These are phyloP conservation scores for Falco cherrug DNA, from an alignment of 2,797 vertebrate species.

Conservation along the genomic window DNA sequence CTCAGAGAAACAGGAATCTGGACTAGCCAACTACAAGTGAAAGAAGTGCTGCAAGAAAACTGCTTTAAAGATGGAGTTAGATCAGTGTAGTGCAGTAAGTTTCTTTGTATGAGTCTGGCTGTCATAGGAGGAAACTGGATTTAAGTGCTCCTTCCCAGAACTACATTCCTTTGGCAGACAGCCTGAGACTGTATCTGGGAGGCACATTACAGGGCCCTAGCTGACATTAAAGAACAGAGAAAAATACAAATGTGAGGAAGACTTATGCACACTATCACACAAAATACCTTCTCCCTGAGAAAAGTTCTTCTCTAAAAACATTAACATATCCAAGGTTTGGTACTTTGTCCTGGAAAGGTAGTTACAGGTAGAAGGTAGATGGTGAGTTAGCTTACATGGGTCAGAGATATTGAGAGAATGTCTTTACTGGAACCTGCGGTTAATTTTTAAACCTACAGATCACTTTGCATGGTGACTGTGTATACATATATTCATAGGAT, in stretches of 20 bases:
- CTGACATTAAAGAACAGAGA: not conserved
- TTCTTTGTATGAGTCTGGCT: not conserved
- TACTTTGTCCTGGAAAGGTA: not conserved
- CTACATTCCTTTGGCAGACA: conserved; percentile 30
- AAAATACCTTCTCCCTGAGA: not conserved
- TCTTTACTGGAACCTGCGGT: not conserved
- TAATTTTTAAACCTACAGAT: not conserved
- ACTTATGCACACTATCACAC: not conserved
- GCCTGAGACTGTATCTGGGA: conserved; percentile 29
- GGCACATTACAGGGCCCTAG: not conserved
- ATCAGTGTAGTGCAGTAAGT: not conserved
- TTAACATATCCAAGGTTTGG: not conserved
- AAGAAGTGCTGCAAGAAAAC: not conserved
- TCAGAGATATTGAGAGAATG: not conserved
- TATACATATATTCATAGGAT: not conserved
- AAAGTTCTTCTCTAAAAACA: not conserved
- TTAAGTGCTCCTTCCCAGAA: conserved; percentile 20
- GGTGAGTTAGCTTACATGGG: not conserved
- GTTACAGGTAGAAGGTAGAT: not conserved
- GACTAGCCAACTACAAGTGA: not conserved
- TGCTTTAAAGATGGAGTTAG: not conserved
- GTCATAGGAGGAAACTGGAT: not conserved
- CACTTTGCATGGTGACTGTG: not conserved
- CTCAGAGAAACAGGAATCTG: not conserved
- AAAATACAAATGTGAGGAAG: not conserved